These are phyloP conservation scores for Ciconia stormi DNA, from an alignment of 2,113 vertebrate genomes.

Conservation along the genomic window DNA sequence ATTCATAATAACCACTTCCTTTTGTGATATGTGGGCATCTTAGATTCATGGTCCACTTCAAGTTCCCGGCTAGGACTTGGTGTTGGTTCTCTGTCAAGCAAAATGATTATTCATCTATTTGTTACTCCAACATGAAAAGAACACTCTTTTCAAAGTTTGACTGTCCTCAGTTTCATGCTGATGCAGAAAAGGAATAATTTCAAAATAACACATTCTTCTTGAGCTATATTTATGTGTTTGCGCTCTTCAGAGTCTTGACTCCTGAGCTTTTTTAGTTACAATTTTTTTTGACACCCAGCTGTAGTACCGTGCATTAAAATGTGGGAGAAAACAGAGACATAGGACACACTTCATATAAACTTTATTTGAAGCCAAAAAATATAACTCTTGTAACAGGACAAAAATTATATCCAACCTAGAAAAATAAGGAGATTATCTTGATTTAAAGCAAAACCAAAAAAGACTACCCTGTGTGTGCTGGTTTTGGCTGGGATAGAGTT, in stretches of 20 bases:
- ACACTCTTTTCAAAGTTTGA: neutral
- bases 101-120: neutral
- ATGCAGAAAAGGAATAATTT: neutral
- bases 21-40: neutral
- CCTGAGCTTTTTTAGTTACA: neutral
- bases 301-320: neutral
- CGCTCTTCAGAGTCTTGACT: neutral
- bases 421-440: neutral
- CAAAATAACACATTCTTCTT: neutral
- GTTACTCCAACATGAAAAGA: neutral
- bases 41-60: neutral
- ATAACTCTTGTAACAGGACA: neutral
- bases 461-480: neutral
- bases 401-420: neutral
- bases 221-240: neutral
- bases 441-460: neutral
- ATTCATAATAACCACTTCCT: neutral
- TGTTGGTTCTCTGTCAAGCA: neutral
- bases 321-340: neutral
- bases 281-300: neutral
- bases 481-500: too few species aligned
- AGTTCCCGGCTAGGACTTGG: neutral
- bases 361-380: neutral
- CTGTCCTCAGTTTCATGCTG: neutral
- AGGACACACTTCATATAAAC: neutral